Conservation (phyloP, 2,113 vertebrate species). For the Barbus barbus region DNA sequence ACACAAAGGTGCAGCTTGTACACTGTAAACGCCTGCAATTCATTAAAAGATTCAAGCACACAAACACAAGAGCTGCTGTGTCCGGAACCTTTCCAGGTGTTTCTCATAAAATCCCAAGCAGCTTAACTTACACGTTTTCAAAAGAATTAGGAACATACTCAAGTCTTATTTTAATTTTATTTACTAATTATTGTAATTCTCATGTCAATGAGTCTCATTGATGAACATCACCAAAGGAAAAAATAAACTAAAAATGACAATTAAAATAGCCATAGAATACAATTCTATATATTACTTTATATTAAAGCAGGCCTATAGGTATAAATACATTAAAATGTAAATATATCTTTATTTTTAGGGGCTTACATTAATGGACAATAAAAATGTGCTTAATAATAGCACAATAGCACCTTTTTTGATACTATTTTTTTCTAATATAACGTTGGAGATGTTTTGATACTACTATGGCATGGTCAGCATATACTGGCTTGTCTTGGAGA, state of each 20-base stretch:
- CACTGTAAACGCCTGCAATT: background rate
- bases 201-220: background rate
- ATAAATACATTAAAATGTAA: background rate
- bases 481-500: background rate
- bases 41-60: background rate
- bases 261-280: background rate
- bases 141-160: background rate
- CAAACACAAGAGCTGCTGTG: slow-evolving; percentile 11
- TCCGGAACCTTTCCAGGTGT: slow-evolving; percentile 8
- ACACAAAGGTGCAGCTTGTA: background rate
- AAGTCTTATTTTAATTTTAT: no score
- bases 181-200: no score
- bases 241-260: no score
- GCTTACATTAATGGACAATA: background rate
- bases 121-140: slow-evolving; percentile 1
- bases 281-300: background rate
- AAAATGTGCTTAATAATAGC: background rate
- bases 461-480: background rate
- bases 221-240: background rate
- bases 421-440: no score
- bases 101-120: background rate
- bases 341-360: background rate
- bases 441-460: no score
- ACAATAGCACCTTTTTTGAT: background rate
- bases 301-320: background rate